Conservation (phyloP, 1,140 invertebrate genomes). For the Antheraea pernyi region DNA sequence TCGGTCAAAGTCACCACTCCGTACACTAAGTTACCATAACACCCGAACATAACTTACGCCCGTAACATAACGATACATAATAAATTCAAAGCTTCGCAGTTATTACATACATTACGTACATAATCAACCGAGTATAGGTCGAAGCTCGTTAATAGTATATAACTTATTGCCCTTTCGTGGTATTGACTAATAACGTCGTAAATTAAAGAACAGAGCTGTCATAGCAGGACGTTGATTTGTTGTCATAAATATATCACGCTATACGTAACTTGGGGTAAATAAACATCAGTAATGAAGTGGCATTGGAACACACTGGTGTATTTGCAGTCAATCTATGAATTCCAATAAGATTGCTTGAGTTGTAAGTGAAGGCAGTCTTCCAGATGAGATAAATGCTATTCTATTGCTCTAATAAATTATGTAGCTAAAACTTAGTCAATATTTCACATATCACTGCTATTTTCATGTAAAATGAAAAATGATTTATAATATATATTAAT, state of each 20-base stretch:
- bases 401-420: too few species aligned
- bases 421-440: too few species aligned
- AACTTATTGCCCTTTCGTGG: conserved; percentile 34
- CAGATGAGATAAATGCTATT: too few species aligned
- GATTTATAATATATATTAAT: too few species aligned
- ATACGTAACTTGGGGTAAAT: too few species aligned
- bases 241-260: neutral
- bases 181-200: conserved; percentile 43
- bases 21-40: neutral
- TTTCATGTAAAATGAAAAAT: too few species aligned
- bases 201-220: conserved; percentile 22
- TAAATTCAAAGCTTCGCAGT: neutral
- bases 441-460: too few species aligned
- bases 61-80: neutral
- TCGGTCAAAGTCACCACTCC: neutral
- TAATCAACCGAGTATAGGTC: neutral
- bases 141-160: conserved; percentile 26
- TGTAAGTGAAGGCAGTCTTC: too few species aligned
- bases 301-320: too few species aligned
- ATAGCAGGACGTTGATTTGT: neutral
- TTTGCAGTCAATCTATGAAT: too few species aligned
- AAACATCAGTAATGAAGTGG: too few species aligned
- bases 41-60: neutral
- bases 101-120: neutral
- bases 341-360: too few species aligned